Base-by-base conservation (phyloP, 2,888 invertebrate genomes). In the Trichopria drosophilae region DNA sequence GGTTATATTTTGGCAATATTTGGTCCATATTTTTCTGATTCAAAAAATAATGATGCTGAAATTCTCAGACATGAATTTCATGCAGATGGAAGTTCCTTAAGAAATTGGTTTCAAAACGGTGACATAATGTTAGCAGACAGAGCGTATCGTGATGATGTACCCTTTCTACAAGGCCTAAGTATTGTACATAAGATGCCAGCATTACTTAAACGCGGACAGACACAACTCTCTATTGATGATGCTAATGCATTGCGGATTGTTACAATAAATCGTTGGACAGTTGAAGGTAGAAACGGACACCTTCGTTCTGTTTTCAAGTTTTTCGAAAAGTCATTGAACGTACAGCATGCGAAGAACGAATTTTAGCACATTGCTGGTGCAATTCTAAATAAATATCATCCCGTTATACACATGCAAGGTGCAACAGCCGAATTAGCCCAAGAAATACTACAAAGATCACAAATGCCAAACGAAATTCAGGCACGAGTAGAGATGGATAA, bases 251-350 rank as follows among this genome's bases (percentile, higher is more conserved):
- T 28, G n/a, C n/a, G n/a, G n/a, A n/a, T n/a, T n/a, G n/a, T 46
- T 2, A 51, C 37, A 1, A 54, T 39, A 29, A 29, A n/a, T 18
- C 36, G 46, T 24, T 46, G n/a, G n/a, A n/a, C n/a, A n/a, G n/a
- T n/a, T n/a, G n/a, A n/a, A n/a, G n/a, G n/a, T n/a, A n/a, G n/a
- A n/a, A n/a, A n/a, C n/a, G n/a, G n/a, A n/a, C n/a, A n/a, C n/a
- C n/a, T n/a, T n/a, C n/a, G n/a, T n/a, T 37, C 9, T 16, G 42
- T 50, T 20, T 50, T 49, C 18, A 53, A 49, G 32, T 53, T 53
- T 19, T 36, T 42, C 19, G n/a, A n/a, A n/a, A n/a, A n/a, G n/a
- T n/a, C n/a, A n/a, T n/a, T n/a, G n/a, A 32, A 26, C 4, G n/a
- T 51, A 7, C 45, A 51, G 6, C 34, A 45, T 4, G 12, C 26